Evolutionary conservation across 2,113 vertebrate species (phyloP).

Genomic region (Ammodytes marinus): DNA sequence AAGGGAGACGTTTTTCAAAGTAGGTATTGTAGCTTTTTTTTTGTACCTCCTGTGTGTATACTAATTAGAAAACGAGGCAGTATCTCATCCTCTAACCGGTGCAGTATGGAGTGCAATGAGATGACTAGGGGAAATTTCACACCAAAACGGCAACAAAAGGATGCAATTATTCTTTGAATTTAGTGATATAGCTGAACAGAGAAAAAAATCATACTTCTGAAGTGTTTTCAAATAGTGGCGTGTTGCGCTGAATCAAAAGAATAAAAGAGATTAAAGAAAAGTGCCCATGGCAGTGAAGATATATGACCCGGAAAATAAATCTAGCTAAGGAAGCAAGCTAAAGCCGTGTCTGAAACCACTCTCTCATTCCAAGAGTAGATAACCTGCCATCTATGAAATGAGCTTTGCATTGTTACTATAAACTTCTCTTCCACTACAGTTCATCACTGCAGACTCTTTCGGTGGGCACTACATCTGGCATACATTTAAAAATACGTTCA

Average conservation of each 20-base stretch:
- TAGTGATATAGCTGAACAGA: background rate
- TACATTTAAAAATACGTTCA: too few species aligned
- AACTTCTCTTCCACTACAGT: too few species aligned
- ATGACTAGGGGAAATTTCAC: slow-evolving; percentile 3
- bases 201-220: background rate
- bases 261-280: background rate
- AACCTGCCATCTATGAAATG: background rate
- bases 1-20: background rate
- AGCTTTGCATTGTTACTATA: too few species aligned
- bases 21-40: slow-evolving; percentile 6
- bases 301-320: background rate
- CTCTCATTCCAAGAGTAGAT: background rate
- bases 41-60: slow-evolving; percentile 29
- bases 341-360: background rate
- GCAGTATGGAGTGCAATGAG: background rate
- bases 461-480: too few species aligned
- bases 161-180: slow-evolving; percentile 3
- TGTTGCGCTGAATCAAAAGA: background rate
- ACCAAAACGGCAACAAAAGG: slow-evolving; percentile 17
- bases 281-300: background rate
- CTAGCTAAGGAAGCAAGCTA: background rate
- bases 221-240: background rate
- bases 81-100: background rate
- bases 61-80: slow-evolving; percentile 30
- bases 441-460: too few species aligned